Base-by-base conservation (phyloP, 2,888 invertebrate genomes). In the Ecliptopera silaceata region DNA sequence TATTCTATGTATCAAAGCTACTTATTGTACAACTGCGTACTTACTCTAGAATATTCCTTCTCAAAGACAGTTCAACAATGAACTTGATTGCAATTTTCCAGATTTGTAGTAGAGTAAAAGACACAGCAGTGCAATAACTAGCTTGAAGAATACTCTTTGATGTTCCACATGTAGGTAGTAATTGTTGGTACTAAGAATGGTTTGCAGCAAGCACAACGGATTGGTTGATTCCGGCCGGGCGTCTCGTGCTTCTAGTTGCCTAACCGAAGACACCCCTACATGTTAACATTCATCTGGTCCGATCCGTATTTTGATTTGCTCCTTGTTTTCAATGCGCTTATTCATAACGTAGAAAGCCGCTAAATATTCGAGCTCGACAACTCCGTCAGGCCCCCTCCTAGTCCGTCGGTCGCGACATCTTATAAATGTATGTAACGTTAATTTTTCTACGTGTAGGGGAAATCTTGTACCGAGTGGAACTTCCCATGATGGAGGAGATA, bases 401-500 rank as follows among this genome's bases (percentile, higher is more conserved):
- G 36, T 11, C 50, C 61, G 65, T 63, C 63, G 67, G 69, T 62
- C 52, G 52, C 51, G 50, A 38, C 57, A 74, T 79, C 69, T 76
- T 75, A 73, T 78, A 82, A 84, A 85, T 84, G 75, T 88, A 82
- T 87, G 82, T 91, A 92, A 92, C 91, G 85, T 86, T 86, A 87
- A 91, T 91, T 90, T 92, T 92, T 92, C 85, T 92, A 91, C 90
- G 89, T 92, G 86, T 92, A 92, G 95, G 95, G 93, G 96, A 96
- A 95, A 96, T 96, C 94, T 96, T 96, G 95, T 96, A 95, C 94
- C 96, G 96, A 93, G 96, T 96, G 95, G 96, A 96, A 94, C 95
- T 96, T 93, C 96, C 96, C 92, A 95, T 96, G 95, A 96, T 96
- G 96, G 96, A 96, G 95, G 96, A 96, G 94, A 96, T 96, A 93